These are phyloP conservation scores for Reticulitermes lucifugus DNA, from an alignment of 2,888 invertebrate species.

Conservation along the genomic window DNA sequence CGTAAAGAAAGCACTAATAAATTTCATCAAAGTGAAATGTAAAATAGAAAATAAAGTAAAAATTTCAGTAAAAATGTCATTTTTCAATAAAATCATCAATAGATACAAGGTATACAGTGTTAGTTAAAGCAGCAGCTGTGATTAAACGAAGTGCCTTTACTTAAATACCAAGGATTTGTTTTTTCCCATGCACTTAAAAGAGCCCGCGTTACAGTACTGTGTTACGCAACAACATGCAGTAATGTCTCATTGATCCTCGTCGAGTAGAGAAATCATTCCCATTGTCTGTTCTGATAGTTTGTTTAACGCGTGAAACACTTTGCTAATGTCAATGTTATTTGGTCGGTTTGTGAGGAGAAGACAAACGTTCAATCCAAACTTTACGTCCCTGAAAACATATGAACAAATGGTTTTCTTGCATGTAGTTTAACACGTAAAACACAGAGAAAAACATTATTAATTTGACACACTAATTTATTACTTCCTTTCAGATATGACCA, in stretches of 20 bases:
- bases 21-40: too few relatives aligned
- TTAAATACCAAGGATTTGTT: too few relatives aligned
- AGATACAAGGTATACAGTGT: too few relatives aligned
- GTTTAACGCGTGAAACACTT: constrained; percentile 21
- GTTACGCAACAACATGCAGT: background rate
- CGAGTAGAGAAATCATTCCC: constrained; percentile 5
- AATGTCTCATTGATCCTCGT: constrained; percentile 2
- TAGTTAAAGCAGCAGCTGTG: too few relatives aligned
- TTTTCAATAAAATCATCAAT: too few relatives aligned
- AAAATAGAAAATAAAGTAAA: too few relatives aligned
- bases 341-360: background rate
- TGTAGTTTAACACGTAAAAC: constrained; percentile 29
- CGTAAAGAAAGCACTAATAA: too few relatives aligned
- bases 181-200: too few relatives aligned
- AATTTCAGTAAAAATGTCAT: too few relatives aligned
- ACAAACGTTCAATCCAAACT: constrained; percentile 18
- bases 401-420: constrained; percentile 39
- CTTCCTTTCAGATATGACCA: constrained; percentile 38
- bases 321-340: constrained; percentile 26
- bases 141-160: too few relatives aligned
- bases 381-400: constrained; percentile 17
- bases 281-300: constrained; percentile 22
- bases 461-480: constrained; percentile 40
- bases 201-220: too few relatives aligned
- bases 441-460: constrained; percentile 33